These are phyloP conservation scores for Pseudomugil gertrudae DNA, from an alignment of 2,797 vertebrate species.

Conservation along the genomic window DNA sequence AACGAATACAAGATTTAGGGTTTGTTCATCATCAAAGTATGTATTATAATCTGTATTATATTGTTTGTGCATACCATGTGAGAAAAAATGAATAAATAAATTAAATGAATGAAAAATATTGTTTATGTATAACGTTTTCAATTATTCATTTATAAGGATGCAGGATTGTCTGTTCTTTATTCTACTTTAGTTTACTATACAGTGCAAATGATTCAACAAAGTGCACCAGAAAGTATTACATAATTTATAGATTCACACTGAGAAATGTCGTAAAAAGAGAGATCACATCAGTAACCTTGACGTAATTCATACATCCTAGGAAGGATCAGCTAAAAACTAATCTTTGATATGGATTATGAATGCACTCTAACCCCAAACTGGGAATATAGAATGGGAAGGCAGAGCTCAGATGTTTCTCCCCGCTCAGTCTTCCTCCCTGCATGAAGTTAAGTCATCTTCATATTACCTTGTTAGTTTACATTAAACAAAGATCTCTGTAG, in stretches of 20 bases:
- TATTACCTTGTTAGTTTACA: slow-evolving; percentile 1
- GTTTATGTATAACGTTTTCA: too few relatives aligned
- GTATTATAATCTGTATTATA: too few relatives aligned
- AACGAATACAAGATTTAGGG: background rate
- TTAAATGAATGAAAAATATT: too few relatives aligned
- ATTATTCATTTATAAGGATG: background rate
- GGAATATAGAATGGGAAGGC: slow-evolving; percentile 35
- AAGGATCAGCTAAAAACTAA: slow-evolving; percentile 10
- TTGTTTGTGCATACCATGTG: too few relatives aligned
- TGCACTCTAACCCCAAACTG: slow-evolving; percentile 9
- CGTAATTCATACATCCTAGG: slow-evolving; percentile 1
- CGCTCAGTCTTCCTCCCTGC: background rate
- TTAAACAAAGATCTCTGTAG: background rate
- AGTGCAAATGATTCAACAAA: background rate
- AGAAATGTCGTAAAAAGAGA: slow-evolving; percentile 13
- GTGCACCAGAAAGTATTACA: background rate
- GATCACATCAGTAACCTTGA: background rate
- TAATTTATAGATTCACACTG: background rate
- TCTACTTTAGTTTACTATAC: background rate
- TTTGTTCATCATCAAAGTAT: background rate
- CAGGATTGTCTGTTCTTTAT: background rate
- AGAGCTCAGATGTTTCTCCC: slow-evolving; percentile 35
- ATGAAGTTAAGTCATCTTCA: background rate
- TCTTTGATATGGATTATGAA: slow-evolving; percentile 20
- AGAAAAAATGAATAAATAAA: too few relatives aligned